phyloP scores from a whole-genome alignment of 2,888 invertebrate species.

The Stratiomys singularior region DNA sequence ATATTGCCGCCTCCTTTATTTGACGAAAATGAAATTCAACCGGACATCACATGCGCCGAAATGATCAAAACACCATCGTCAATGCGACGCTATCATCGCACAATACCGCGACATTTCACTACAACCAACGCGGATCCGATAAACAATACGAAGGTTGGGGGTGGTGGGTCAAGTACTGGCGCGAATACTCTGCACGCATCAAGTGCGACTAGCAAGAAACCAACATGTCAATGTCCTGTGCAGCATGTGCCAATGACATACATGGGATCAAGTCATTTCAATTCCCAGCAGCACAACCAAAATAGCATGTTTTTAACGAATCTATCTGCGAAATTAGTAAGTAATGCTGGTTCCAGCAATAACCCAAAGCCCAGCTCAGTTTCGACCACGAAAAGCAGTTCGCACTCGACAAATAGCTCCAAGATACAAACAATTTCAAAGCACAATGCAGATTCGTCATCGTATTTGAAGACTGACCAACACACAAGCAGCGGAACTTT shows the following conservation, averaged over 20 bases:
- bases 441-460: slow-evolving; percentile 25
- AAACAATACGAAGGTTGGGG: slow-evolving; percentile 46
- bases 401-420: slow-evolving; percentile 51
- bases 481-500: slow-evolving; percentile 50
- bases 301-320: slow-evolving; percentile 59
- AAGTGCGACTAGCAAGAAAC: slow-evolving; percentile 58
- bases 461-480: slow-evolving; percentile 45
- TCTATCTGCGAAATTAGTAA: slow-evolving; percentile 57
- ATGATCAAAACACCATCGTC: slow-evolving; percentile 61
- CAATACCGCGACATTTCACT: slow-evolving; percentile 65
- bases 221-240: slow-evolving; percentile 65
- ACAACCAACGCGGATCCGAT: slow-evolving; percentile 63
- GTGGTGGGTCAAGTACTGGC: slow-evolving; percentile 46
- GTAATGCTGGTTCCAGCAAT: slow-evolving; percentile 52
- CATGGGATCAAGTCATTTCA: slow-evolving; percentile 63
- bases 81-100: slow-evolving; percentile 65
- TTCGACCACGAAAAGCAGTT: slow-evolving; percentile 53
- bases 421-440: slow-evolving; percentile 46
- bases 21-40: slow-evolving; percentile 48
- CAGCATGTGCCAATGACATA: slow-evolving; percentile 66
- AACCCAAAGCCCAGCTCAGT: slow-evolving; percentile 49
- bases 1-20: slow-evolving; percentile 54
- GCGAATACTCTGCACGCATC: slow-evolving; percentile 50
- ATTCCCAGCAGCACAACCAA: slow-evolving; percentile 55
- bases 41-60: slow-evolving; percentile 39